Conservation (phyloP, 2,888 invertebrate genomes). For the Toxonevra muliebris region DNA sequence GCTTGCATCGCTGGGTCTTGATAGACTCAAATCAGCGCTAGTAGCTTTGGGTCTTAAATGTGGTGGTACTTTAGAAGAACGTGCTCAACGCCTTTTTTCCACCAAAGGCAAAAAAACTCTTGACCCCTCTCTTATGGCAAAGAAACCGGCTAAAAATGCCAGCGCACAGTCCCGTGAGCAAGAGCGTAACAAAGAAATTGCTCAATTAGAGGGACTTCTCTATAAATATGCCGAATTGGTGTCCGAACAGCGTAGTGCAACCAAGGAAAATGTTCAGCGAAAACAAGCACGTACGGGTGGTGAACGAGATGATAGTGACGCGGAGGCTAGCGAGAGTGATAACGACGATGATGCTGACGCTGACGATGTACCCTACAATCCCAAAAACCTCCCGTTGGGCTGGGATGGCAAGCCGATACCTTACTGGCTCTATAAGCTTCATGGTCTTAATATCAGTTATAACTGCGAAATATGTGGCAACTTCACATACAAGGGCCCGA, state of each 20-base stretch:
- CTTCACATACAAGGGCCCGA: slow-evolving; percentile 97
- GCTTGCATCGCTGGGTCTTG: slow-evolving; percentile 94
- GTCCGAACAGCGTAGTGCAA: slow-evolving; percentile 85
- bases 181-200: slow-evolving; percentile 85
- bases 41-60: slow-evolving; percentile 98
- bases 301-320: slow-evolving; percentile 91
- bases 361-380: slow-evolving; percentile 97
- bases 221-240: slow-evolving; percentile 88
- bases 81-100: slow-evolving; percentile 94
- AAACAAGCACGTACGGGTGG: slow-evolving; percentile 96
- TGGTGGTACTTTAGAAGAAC: slow-evolving; percentile 96
- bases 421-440: slow-evolving; percentile 98
- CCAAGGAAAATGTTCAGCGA: slow-evolving; percentile 97
- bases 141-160: slow-evolving; percentile 71
- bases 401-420: slow-evolving; percentile 98
- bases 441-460: slow-evolving; percentile 98
- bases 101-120: slow-evolving; percentile 95
- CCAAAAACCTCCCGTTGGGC: slow-evolving; percentile 97
- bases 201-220: slow-evolving; percentile 86
- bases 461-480: slow-evolving; percentile 99
- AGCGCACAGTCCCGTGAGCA: slow-evolving; percentile 70
- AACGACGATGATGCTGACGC: slow-evolving; percentile 87
- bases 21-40: slow-evolving; percentile 95
- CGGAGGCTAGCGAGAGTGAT: slow-evolving; percentile 81
- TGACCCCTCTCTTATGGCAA: slow-evolving; percentile 91